These are phyloP conservation scores for Embidobia sp. DNA, from an alignment of 2,888 invertebrate genomes.

Conservation along the genomic window DNA sequence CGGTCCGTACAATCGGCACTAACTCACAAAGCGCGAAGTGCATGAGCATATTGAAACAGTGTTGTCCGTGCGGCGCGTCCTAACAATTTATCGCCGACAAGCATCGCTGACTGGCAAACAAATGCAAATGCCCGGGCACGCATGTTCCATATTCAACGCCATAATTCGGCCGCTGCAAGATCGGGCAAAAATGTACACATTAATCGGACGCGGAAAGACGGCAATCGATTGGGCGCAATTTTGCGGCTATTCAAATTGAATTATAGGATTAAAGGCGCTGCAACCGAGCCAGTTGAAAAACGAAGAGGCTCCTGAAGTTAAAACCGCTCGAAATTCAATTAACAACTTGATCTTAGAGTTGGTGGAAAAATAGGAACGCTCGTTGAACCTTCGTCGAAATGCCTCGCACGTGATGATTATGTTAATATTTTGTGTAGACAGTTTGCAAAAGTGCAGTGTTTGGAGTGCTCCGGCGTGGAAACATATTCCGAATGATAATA, in stretches of 20 bases:
- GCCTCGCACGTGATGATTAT: conserved; percentile 24
- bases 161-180: conserved; percentile 49
- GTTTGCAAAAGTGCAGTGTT: conserved; percentile 32
- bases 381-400: conserved; percentile 16
- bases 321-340: too few species aligned
- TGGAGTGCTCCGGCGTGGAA: conserved; percentile 3
- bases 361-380: too few species aligned
- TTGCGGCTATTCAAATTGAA: too few species aligned
- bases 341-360: conserved; percentile 26
- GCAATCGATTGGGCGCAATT: conserved; percentile 28
- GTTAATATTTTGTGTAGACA: conserved; percentile 25
- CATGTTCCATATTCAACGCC: conserved; percentile 58
- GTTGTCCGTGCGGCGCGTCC: conserved; percentile 43
- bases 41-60: conserved; percentile 46
- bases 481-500: conserved; percentile 33
- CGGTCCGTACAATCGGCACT: conserved; percentile 36
- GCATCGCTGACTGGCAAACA: conserved; percentile 54
- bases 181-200: conserved; percentile 28
- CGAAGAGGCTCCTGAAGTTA: too few species aligned
- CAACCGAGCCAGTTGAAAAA: too few species aligned
- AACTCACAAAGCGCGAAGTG: conserved; percentile 42
- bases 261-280: too few species aligned
- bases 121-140: conserved; percentile 54
- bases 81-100: conserved; percentile 46
- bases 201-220: conserved; percentile 10